These are phyloP conservation scores for Sminthurinus aureus DNA, from an alignment of 2,888 invertebrate species.

Conservation along the genomic window DNA sequence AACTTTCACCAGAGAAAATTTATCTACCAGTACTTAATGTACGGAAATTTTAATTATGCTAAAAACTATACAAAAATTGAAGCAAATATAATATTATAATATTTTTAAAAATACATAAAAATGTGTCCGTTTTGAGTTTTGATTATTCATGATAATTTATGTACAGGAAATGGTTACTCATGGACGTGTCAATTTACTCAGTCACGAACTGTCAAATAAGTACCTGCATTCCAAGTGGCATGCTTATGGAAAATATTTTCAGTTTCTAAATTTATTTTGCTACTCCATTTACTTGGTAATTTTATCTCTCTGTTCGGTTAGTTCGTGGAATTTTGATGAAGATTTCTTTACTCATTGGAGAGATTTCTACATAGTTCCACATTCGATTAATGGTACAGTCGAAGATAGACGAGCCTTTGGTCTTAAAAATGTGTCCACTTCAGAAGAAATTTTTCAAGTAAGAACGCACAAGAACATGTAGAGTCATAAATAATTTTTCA, in stretches of 20 bases:
- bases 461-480: no score
- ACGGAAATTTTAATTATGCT: conserved; percentile 21
- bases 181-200: conserved; percentile 80
- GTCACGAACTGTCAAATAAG: conserved; percentile 85
- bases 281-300: conserved; percentile 81
- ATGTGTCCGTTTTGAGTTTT: no score
- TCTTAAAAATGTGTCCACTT: not conserved
- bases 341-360: conserved; percentile 9
- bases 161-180: conserved; percentile 84
- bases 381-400: no score
- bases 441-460: not conserved
- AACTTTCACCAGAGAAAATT: conserved; percentile 45
- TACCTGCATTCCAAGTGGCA: conserved; percentile 92
- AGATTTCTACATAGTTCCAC: not conserved
- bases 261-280: conserved; percentile 78
- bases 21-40: conserved; percentile 58
- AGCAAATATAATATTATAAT: not conserved
- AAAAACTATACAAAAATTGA: not conserved
- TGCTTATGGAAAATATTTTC: conserved; percentile 88
- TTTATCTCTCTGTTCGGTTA: conserved; percentile 77
- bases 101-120: no score
- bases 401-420: not conserved
- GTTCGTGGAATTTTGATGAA: not conserved
- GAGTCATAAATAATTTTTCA: no score
- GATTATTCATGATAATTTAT: conserved; percentile 10